phyloP scores from a whole-genome alignment of 1,140 invertebrate species.

The Trachymyrmex septentrionalis region DNA sequence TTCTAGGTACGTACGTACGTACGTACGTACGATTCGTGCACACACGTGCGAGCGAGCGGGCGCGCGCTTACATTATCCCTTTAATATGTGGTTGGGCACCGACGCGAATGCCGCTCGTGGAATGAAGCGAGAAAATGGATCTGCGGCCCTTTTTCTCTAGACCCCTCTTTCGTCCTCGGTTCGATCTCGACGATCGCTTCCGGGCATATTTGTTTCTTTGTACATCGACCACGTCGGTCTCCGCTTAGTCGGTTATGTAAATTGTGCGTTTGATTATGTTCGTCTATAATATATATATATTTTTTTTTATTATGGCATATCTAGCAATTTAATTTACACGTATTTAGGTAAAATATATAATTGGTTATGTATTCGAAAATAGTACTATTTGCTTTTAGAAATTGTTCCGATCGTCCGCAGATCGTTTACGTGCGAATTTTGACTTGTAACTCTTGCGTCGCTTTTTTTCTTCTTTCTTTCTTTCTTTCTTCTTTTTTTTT shows the following conservation, averaged over 20 bases:
- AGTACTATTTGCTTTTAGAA: not conserved
- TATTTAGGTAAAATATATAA: not conserved
- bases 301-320: not conserved
- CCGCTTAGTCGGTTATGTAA: slow-evolving; percentile 20
- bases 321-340: not conserved
- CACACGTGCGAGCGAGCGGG: slow-evolving; percentile 52
- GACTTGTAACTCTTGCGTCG: slow-evolving; percentile 24
- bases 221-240: slow-evolving; percentile 16
- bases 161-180: slow-evolving; percentile 66
- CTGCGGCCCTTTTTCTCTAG: slow-evolving; percentile 61
- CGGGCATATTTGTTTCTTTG: slow-evolving; percentile 47
- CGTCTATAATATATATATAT: not conserved
- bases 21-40: slow-evolving; percentile 71
- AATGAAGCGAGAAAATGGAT: slow-evolving; percentile 64
- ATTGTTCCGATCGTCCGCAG: not conserved
- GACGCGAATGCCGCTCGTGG: slow-evolving; percentile 60
- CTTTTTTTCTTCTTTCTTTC: slow-evolving; percentile 13
- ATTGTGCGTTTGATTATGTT: not conserved
- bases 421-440: slow-evolving; percentile 23
- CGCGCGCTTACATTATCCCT: slow-evolving; percentile 73
- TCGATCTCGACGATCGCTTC: slow-evolving; percentile 36
- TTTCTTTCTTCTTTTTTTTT: slow-evolving; percentile 12
- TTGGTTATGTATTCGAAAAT: not conserved
- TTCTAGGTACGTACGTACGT: slow-evolving; percentile 72
- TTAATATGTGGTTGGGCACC: slow-evolving; percentile 67